A percentile compares a stretch with the other conserved stretches of the same genome.
Evolutionary conservation across 1,140 invertebrate genomes (phyloP).

Genomic region (Wasmannia auropunctata): DNA sequence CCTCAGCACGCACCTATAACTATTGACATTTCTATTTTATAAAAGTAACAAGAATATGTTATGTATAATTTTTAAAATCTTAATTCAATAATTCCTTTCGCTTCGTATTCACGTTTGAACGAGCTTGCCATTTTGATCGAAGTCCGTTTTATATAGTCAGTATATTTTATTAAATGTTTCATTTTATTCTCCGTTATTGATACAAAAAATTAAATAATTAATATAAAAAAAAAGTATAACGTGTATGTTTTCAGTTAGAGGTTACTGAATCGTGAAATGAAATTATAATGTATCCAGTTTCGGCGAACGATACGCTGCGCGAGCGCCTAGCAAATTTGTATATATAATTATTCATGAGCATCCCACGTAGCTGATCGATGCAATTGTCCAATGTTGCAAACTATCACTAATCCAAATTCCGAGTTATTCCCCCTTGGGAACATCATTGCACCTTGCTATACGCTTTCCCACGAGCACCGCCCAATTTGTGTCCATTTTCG

Average conservation of each 20-base stretch:
- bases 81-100: neutral
- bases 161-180: neutral
- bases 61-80: neutral
- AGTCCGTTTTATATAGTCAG: neutral
- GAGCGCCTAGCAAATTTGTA: neutral
- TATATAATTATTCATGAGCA: constrained; percentile 37
- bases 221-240: neutral
- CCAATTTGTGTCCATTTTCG: constrained; percentile 50
- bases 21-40: neutral
- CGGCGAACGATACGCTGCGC: neutral
- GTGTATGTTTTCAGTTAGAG: neutral
- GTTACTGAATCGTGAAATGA: neutral
- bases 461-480: constrained; percentile 45
- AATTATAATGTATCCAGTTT: neutral
- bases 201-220: too few relatives aligned
- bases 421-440: constrained; percentile 17
- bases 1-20: neutral
- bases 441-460: constrained; percentile 42
- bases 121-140: constrained; percentile 2
- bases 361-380: constrained; percentile 11
- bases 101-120: neutral
- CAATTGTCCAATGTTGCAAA: constrained; percentile 42
- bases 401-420: constrained; percentile 31
- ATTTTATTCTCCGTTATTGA: neutral
- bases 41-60: neutral